Conservation (phyloP, 2,113 vertebrate species). For the Tachysurus fulvidraco region DNA sequence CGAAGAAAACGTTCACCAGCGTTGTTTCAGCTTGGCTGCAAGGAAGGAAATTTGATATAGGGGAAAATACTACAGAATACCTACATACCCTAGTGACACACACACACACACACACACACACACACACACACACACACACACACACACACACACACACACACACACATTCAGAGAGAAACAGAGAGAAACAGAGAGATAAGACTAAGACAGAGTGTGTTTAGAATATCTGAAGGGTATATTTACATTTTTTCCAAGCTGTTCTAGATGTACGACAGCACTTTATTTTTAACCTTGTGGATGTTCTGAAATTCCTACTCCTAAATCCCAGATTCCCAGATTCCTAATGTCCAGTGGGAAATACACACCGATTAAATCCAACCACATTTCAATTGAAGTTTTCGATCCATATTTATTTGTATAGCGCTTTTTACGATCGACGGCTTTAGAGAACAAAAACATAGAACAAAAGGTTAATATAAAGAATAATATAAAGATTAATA, state of each 20-base stretch:
- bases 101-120: no score
- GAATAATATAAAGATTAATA: no score
- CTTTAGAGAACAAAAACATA: no score
- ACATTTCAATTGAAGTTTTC: background rate
- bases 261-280: slow-evolving; percentile 50
- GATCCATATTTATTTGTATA: no score
- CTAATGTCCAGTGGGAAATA: slow-evolving; percentile 5
- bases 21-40: slow-evolving; percentile 43
- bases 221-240: slow-evolving; percentile 61
- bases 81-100: slow-evolving; percentile 62
- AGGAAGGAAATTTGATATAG: slow-evolving; percentile 45
- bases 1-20: slow-evolving; percentile 47
- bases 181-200: slow-evolving; percentile 2
- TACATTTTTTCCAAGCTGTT: slow-evolving; percentile 60
- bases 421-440: no score
- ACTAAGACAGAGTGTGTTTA: slow-evolving; percentile 57
- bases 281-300: slow-evolving; percentile 7
- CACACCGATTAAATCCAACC: background rate
- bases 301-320: slow-evolving; percentile 32
- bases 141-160: background rate
- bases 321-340: background rate
- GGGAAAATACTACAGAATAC: slow-evolving; percentile 64
- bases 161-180: background rate
- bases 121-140: background rate
- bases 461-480: no score